Evolutionary conservation across 2,888 invertebrate species (phyloP), one percentile per base, ranked within the genome.

Genomic region (Eubasilissa splendida): DNA sequence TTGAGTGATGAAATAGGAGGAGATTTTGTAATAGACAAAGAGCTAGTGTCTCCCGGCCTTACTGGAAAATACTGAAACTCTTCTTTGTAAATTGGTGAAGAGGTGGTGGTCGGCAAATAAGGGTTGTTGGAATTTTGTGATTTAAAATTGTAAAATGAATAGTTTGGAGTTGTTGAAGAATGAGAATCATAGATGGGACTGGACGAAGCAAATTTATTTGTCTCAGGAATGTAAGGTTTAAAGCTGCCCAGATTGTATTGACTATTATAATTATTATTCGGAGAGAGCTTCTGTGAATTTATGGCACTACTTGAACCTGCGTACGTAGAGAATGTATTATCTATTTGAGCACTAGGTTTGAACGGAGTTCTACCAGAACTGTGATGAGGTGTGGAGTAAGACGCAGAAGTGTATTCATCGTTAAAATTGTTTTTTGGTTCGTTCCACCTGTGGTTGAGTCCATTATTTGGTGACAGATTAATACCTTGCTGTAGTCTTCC

Each of bases 1-100:
- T 88, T 88, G 77, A 92, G 88, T 58, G 91, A 88, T 50, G 92
- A 92, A 80, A 91, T 89, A 58, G 91, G 92, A 68, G 92, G 92
- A 78, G 91, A 90, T 86, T 91, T 92, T 22, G 92, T 91, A 65
- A 92, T 91, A 56, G 84, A 33, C 63, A 77, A 65, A 50, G 81
- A 56, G 42, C 52, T 53, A 63, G 76, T 22, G 12, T 76, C 59
- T 66, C 65, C 80, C 9, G 81, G 80, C 68, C 81, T 81, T 52
- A 81, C 63, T 7, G 83, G 81, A 77, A 83, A 83, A 31, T 80
- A 83, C 53, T 81, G 80, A 78, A 82, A 83, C 66, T 82, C 80
- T 14, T 83, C 83, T 59, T 83, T 82, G 22, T 78, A 80, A 10
- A 82, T 52, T 9, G 83, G 71, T 60, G 50, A 68, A 65, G 79